These are phyloP conservation scores for Chascanopsetta lugubris DNA, from an alignment of 2,113 vertebrate species.

Conservation along the genomic window DNA sequence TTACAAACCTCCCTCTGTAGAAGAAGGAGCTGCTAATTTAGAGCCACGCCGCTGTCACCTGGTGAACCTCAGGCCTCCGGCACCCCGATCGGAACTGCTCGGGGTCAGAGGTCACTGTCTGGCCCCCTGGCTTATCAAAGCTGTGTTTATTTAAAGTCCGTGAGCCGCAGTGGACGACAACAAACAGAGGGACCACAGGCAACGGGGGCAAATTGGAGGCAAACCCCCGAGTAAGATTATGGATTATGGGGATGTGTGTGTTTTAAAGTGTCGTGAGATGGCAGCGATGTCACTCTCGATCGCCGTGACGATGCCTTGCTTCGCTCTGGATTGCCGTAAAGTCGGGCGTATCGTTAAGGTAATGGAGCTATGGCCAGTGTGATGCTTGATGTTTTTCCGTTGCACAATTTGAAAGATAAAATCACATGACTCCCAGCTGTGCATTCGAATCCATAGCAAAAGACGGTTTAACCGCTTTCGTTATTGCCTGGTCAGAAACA, in stretches of 20 bases:
- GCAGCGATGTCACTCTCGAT: conserved; percentile 70
- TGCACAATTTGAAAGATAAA: conserved; percentile 36
- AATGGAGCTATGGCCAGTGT: conserved; percentile 26
- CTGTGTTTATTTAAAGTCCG: conserved; percentile 81
- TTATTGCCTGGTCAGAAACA: conserved; percentile 35
- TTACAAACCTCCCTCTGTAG: conserved; percentile 63
- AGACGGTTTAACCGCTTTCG: conserved; percentile 24
- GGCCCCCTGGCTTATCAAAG: conserved; percentile 75
- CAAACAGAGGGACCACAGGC: conserved; percentile 68
- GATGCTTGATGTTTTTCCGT: conserved; percentile 20
- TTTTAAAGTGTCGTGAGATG: conserved; percentile 41
- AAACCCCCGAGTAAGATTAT: conserved; percentile 57
- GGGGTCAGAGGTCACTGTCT: conserved; percentile 74
- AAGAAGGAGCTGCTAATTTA: conserved; percentile 64
- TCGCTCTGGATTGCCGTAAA: conserved; percentile 74
- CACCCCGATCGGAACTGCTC: conserved; percentile 65
- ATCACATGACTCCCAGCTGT: conserved; percentile 9
- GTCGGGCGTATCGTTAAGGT: conserved; percentile 19
- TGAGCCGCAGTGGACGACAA: conserved; percentile 68
- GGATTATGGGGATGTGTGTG: conserved; percentile 55
- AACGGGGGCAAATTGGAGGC: conserved; percentile 55
- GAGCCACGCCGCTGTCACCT: conserved; percentile 69
- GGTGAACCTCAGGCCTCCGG: conserved; percentile 74
- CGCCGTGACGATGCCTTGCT: conserved; percentile 60
- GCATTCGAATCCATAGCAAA: conserved; percentile 13